Evolutionary conservation across 2,113 vertebrate genomes (phyloP).

Genomic region (Xiphias gladius): DNA sequence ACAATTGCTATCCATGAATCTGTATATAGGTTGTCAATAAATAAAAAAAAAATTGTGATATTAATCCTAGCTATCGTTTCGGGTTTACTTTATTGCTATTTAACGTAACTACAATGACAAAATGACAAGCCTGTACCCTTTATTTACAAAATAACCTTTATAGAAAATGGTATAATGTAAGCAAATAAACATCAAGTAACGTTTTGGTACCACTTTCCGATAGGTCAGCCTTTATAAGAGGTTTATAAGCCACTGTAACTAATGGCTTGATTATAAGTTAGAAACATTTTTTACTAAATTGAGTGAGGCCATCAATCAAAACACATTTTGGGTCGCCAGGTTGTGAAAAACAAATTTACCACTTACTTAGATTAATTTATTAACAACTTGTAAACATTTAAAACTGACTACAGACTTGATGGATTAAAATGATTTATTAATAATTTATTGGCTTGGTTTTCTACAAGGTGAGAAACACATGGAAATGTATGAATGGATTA

Average conservation of each 20-base stretch:
- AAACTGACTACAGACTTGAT: neutral
- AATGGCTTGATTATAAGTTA: neutral
- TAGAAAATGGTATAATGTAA: no score
- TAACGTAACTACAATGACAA: neutral
- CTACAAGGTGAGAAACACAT: neutral
- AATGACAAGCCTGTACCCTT: neutral
- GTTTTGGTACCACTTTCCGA: neutral
- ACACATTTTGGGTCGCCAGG: constrained; percentile 4
- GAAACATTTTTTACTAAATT: neutral
- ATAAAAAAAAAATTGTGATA: no score
- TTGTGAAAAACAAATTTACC: neutral
- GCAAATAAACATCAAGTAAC: neutral
- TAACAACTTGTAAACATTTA: neutral
- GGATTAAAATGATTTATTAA: neutral
- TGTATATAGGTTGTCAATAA: no score
- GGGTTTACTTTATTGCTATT: neutral
- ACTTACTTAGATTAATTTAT: neutral
- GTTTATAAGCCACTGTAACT: neutral
- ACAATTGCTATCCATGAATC: neutral
- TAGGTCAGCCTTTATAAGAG: neutral
- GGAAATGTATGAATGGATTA: neutral
- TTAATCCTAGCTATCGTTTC: neutral
- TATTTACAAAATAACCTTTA: no score
- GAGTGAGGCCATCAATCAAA: neutral
- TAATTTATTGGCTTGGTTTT: neutral